Conservation (phyloP, 2,888 invertebrate species). For the Marasmarcha lunaedactyla region DNA sequence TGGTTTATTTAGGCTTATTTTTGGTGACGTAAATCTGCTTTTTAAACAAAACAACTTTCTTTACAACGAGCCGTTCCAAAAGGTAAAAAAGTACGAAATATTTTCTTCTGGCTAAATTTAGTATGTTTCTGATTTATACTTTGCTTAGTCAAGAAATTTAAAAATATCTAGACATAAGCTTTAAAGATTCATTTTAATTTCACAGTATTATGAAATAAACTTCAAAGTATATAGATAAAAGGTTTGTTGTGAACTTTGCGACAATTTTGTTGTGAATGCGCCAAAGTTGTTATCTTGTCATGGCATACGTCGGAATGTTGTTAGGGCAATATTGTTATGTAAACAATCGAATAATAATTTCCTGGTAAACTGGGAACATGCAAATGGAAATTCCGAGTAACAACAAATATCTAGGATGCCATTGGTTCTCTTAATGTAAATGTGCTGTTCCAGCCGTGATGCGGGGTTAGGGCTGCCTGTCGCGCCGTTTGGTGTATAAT, state of each 20-base stretch:
- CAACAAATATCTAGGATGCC: constrained; percentile 23
- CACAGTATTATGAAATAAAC: too few species aligned
- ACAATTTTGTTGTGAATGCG: constrained; percentile 11
- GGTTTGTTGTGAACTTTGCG: too few species aligned
- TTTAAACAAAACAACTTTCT: constrained; percentile 46
- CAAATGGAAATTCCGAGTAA: constrained; percentile 47
- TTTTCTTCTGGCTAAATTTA: too few species aligned
- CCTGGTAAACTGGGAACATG: constrained; percentile 35
- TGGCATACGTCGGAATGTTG: constrained; percentile 30
- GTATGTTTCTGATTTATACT: too few species aligned
- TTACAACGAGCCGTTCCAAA: constrained; percentile 32
- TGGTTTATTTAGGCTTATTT: constrained; percentile 19
- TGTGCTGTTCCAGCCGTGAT: constrained; percentile 29
- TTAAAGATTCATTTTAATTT: too few species aligned
- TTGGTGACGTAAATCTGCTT: constrained; percentile 62
- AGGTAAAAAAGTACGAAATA: constrained; percentile 43
- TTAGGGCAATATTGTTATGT: constrained; percentile 34
- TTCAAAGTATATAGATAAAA: too few species aligned
- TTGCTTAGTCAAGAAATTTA: too few species aligned
- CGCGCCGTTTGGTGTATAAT: too few species aligned
- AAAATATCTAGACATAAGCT: too few species aligned
- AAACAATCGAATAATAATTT: constrained; percentile 51
- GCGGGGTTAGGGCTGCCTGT: constrained; percentile 13
- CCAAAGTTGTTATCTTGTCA: constrained; percentile 31
- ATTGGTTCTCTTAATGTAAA: constrained; percentile 44